phyloP scores from a whole-genome alignment of 1,140 invertebrate genomes.

The Pteromalus puparum region DNA sequence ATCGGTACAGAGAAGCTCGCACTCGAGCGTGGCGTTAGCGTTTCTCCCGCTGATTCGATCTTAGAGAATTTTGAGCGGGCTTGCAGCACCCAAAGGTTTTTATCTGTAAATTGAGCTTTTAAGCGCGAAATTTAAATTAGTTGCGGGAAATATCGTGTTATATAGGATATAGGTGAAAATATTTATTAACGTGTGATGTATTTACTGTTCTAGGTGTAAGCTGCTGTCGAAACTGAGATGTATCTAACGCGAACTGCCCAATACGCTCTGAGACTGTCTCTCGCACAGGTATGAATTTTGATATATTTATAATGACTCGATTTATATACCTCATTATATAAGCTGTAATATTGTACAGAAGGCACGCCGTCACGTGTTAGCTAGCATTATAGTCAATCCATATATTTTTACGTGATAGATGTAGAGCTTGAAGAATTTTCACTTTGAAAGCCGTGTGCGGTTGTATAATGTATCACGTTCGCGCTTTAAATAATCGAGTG shows the following conservation, averaged over 20 bases:
- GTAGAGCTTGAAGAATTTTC: too few relatives aligned
- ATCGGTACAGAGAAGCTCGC: not conserved
- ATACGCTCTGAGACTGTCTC: constrained; percentile 65
- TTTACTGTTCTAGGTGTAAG: constrained; percentile 56
- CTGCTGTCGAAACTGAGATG: constrained; percentile 59
- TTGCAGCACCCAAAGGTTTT: not conserved
- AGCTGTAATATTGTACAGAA: not conserved
- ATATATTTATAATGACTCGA: not conserved
- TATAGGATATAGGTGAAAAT: not conserved
- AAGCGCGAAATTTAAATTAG: constrained; percentile 14
- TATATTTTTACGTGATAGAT: too few relatives aligned
- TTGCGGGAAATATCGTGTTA: not conserved
- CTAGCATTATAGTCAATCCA: too few relatives aligned
- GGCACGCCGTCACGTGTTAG: not conserved
- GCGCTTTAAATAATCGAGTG: too few relatives aligned
- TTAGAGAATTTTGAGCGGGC: not conserved
- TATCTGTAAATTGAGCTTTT: not conserved
- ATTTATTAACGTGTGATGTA: not conserved
- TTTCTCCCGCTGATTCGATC: not conserved
- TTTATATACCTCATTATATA: not conserved
- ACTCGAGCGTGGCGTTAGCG: not conserved
- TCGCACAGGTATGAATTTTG: constrained; percentile 62
- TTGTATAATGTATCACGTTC: too few relatives aligned
- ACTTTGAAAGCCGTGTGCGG: too few relatives aligned
- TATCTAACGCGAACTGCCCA: constrained; percentile 58